Base-by-base conservation (phyloP, 1,140 invertebrate species). In the Bombus superbus region DNA sequence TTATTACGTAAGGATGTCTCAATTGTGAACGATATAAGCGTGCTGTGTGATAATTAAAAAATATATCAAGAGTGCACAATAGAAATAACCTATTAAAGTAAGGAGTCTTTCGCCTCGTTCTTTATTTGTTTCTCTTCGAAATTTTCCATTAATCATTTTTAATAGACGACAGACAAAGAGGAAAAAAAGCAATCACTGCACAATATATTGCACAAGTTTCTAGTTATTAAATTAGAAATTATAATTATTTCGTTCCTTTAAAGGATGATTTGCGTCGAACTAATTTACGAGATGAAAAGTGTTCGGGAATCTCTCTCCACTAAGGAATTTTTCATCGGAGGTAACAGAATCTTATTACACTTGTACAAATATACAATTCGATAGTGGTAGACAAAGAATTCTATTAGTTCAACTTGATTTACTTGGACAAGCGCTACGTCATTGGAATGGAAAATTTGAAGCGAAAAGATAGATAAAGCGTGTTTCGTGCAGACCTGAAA, bases 401-500 rank as follows among this genome's bases (percentile, higher is more conserved):
- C n/a, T 72, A 53, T 44, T 79, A 62, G 66, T 44, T 62, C n/a
- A 35, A 35, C 13, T 59, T 2, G 18, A 18, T 47, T 71, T 44
- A 28, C 15, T 3, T 28, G 22, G 11, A 2, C 11, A 35, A 47
- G 28, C 11, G 32, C 28, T 75, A 38, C 53, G 77, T 78, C 74
- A 82, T 86, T 35, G 2, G 71, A 88, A 64, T 81, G 88, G 88
- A 89, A 89, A 89, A 75, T 88, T 84, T 79, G 13, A 40, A n/a
- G 1, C 13, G 15, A 13, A 42, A 6, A 38, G 35, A 44, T 57
- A 59, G 47, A 84, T 84, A 78, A 62, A 62, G 3, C n/a, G n/a
- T 78, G 32, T 44, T 44, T 47, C 47, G 18, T 22, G 47, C 3
- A 53, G 47, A 53, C 18, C 47, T 53, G 47, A 8, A 22, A 53